Evolutionary conservation across 2,113 vertebrate genomes (phyloP), one percentile per base, ranked within the genome.

Genomic region (Bambusicola thoracicus): DNA sequence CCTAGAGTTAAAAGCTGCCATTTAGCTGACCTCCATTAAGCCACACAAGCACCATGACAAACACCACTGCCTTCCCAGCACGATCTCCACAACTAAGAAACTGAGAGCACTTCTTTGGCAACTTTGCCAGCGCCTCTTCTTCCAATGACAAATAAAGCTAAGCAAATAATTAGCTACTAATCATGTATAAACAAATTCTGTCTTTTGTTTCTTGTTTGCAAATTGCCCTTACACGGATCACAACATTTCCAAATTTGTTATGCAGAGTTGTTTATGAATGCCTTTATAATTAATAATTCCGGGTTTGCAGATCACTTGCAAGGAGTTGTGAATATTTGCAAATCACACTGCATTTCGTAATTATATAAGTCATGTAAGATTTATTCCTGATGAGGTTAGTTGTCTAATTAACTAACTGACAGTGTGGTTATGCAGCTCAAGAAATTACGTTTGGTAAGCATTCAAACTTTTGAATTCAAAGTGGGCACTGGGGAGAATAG

Each of bases 151-250:
- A 53, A 85, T 68, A 92, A 80, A 86, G 14, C 79, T 53, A 83
- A 87, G 82, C 30, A 81, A 86, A 90, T 93, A 92, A 95, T 90
- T 83, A 90, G 51, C 56, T 86, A 81, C 73, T 88, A 78, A 90
- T 81, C 20, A 65, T 10, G 38, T 81, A 91, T 78, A 85, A 96
- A 91, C n/a, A 91, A 85, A 68, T 72, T 75, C 73, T 90, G 61
- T 43, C 58, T 95, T 94, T 90, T 93, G 66, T 92, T 94, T 95
- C 80, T 68, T 95, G 85, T 88, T 94, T 93, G 87, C 58, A 90
- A 93, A 91, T 84, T 94, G 58, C 69, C 90, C 90, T 84, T 87
- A 90, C 73, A 83, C 0, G 1, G 55, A 89, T 90, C 91, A 94
- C 75, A 91, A 81, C 85, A 73, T 76, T 94, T 85, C 66, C 82